Percentiles rank a stretch among this genome's conserved stretches.
phyloP scores from a whole-genome alignment of 2,888 invertebrate species.

The Cylindroiulus punctatus region DNA sequence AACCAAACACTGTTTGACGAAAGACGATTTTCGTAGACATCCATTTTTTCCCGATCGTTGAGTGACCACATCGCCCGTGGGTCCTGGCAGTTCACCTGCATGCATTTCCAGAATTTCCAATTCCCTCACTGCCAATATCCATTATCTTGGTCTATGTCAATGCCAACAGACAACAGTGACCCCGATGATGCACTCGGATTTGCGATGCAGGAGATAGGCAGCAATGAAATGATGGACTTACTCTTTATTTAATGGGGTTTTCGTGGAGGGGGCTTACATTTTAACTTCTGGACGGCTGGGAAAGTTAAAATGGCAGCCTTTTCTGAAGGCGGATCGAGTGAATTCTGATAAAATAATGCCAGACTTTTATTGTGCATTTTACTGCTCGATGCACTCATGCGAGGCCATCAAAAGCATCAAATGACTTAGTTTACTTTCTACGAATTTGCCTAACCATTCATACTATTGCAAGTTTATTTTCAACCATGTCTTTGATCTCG shows the following conservation, averaged over 20 bases:
- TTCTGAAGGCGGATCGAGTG: constrained; percentile 4
- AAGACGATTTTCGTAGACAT: constrained; percentile 12
- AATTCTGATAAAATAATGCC: constrained; percentile 31
- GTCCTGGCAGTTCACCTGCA: constrained; percentile 15
- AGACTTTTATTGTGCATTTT: constrained; percentile 22
- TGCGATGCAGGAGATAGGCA: constrained; percentile 20
- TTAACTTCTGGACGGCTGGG: neutral
- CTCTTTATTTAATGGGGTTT: constrained; percentile 29
- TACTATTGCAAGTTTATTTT: constrained; percentile 8
- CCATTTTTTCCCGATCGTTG: neutral
- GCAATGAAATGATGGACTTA: neutral
- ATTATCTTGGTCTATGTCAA: constrained; percentile 34
- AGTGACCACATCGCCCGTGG: constrained; percentile 13
- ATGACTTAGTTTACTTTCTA: neutral
- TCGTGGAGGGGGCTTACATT: neutral
- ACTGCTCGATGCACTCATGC: constrained; percentile 5
- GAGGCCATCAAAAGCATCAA: neutral
- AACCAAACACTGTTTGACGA: neutral
- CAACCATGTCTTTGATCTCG: constrained; percentile 20
- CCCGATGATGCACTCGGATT: neutral
- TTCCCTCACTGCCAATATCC: constrained; percentile 30
- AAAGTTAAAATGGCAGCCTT: neutral
- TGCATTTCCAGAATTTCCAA: constrained; percentile 21
- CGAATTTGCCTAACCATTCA: constrained; percentile 25
- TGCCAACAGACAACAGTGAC: constrained; percentile 25